A percentile compares a stretch with the other conserved stretches of the same genome.
Evolutionary conservation across 2,797 vertebrate species (phyloP).

Genomic region (Thaleichthys pacificus): DNA sequence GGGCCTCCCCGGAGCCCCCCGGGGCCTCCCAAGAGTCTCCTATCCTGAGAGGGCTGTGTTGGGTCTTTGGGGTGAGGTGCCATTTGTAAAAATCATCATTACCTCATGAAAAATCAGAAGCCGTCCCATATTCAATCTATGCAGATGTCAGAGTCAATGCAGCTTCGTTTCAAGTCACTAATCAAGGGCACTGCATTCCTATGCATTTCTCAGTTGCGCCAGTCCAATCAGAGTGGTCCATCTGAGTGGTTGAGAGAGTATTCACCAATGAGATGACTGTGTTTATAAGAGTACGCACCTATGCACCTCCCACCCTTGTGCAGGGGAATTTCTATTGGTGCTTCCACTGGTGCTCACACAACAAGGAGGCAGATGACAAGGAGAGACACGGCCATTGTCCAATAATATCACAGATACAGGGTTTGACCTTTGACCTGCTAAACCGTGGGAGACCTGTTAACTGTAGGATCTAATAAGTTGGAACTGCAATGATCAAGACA

Average conservation of each 20-base stretch:
- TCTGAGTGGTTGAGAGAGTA: slow-evolving; percentile 54
- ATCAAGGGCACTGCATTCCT: slow-evolving; percentile 67
- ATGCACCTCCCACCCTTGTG: slow-evolving; percentile 72
- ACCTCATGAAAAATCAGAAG: slow-evolving; percentile 66
- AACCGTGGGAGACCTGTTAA: slow-evolving; percentile 54
- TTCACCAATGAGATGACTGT: slow-evolving; percentile 39
- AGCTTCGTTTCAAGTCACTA: slow-evolving; percentile 35
- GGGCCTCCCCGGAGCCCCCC: neutral
- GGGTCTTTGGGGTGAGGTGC: slow-evolving; percentile 1
- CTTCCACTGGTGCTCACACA: slow-evolving; percentile 78
- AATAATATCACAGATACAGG: neutral
- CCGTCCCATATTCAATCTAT: slow-evolving; percentile 67
- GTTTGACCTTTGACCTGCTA: slow-evolving; percentile 42
- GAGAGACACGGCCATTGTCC: slow-evolving; percentile 3
- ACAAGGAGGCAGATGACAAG: slow-evolving; percentile 59
- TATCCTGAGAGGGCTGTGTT: slow-evolving; percentile 34
- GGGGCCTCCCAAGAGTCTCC: no score
- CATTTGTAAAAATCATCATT: slow-evolving; percentile 51
- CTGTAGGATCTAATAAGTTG: slow-evolving; percentile 47
- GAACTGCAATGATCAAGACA: slow-evolving; percentile 27
- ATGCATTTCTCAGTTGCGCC: slow-evolving; percentile 79
- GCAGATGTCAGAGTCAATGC: slow-evolving; percentile 64
- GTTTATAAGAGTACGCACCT: slow-evolving; percentile 71
- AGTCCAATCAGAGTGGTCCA: slow-evolving; percentile 69
- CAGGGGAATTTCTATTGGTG: slow-evolving; percentile 77